Evolutionary conservation across 2,113 vertebrate genomes (phyloP), one percentile per base, ranked within the genome.

Genomic region (Oncorhynchus gorbuscha): DNA sequence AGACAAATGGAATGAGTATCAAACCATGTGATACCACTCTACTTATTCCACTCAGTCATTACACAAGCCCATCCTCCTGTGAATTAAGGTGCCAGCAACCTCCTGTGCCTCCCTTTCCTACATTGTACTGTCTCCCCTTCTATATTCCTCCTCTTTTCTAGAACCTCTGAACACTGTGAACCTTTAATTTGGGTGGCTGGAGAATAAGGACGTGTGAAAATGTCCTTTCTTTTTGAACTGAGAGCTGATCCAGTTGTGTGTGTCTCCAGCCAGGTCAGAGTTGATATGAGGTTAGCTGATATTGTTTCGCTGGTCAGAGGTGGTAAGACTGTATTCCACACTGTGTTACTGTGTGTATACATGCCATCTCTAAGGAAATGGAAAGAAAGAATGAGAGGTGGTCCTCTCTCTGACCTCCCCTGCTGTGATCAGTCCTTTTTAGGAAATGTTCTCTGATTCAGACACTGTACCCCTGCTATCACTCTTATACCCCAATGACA

Each of bases 361-460:
- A 58, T 30, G 32, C 45, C 71, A 62, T 71, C 74, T 88, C 35
- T 39, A 39, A 39, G n/a, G 35, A 39, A 70, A 45, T 48, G 7
- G 35, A 39, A 1, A 70, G 12, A 76, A 61, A 51, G 64, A 81
- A 35, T 35, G 35, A 39, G 6, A 69, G 83, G 77, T 79, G 80
- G 70, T 76, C 72, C 69, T 75, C 45, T 73, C 77, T 64, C 77
- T 61, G 35, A 39, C 70, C 67, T 62, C 20, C 26, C 61, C 68
- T 74, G 26, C 66, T 32, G 16, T 16, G 51, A 73, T 69, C 18
- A 1, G 5, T 73, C 79, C 78, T 81, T 82, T 77, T 86, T 81
- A 69, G 76, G 82, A 83, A 85, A 79, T 39, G 18, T 66, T 75
- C 35, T 39, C 45, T 76, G 16, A 49, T 76, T 62, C 61, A 64